Conservation (phyloP, 2,113 vertebrate genomes). For the Urocolius indicus region DNA sequence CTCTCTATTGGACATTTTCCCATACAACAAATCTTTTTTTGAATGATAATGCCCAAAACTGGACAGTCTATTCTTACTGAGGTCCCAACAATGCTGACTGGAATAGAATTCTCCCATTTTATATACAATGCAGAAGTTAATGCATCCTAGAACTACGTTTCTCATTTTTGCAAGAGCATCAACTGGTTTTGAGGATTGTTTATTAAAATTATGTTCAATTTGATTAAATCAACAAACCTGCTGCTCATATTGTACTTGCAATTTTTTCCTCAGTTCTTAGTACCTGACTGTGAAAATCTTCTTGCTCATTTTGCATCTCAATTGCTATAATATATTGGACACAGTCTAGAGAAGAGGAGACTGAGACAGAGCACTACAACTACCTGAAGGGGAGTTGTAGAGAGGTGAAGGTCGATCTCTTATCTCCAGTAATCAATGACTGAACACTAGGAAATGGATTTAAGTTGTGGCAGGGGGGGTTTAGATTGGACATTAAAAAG, state of each 20-base stretch:
- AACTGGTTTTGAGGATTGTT: neutral
- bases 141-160: neutral
- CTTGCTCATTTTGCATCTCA: neutral
- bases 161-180: neutral
- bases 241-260: neutral
- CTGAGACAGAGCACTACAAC: no score
- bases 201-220: neutral
- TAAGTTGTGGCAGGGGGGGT: no score
- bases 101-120: neutral
- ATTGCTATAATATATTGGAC: neutral
- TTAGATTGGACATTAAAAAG: no score
- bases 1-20: neutral
- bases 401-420: no score
- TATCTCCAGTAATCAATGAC: no score
- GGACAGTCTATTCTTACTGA: neutral
- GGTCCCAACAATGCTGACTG: neutral
- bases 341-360: no score
- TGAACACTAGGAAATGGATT: no score
- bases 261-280: neutral
- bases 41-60: neutral
- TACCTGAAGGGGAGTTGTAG: no score
- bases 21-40: neutral
- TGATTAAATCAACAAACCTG: neutral
- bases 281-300: neutral
- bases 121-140: neutral